Evolutionary conservation across 2,888 invertebrate genomes (phyloP), one percentile per base, ranked within the genome.

Genomic region (Rhaphigaster nebulosa): DNA sequence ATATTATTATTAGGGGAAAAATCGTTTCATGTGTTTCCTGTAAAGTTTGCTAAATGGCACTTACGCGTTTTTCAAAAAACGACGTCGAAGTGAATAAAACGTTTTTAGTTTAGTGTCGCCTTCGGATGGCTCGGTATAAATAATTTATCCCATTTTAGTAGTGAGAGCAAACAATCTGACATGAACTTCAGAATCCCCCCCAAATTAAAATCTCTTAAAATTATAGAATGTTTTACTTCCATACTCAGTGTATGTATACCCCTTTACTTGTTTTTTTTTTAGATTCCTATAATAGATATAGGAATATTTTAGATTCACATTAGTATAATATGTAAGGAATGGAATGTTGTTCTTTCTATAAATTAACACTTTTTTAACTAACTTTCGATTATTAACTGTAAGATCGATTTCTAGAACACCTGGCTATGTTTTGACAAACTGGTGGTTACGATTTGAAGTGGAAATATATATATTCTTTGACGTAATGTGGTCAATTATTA

Each of bases 381-480:
- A 38, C 0, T 20, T 38, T 76, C 70, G 70, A 38, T 38, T 8
- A 3, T 29, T 29, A 80, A n/a, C 26, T 1, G 12, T n/a, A 80
- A 80, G 41, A 84, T 84, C 84, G 84, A 84, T 84, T 45, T 26
- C n/a, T 6, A n/a, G 45, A 84, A 84, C 84, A 84, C 84, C 84
- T 84, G 84, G 84, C 84, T n/a, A 41, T 84, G 84, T 84, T 84
- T 84, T 84, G 84, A 84, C 84, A 84, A 84, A 45, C 38, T 84
- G 41, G 84, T 84, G 84, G 45, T 84, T 45, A 84, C n/a, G 13
- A 84, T 84, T 84, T 84, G 45, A 84, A 84, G 84, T 84, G 84
- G 41, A 84, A 84, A 84, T 84, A 45, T n/a, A 50, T 50, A n/a
- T 13, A 45, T 84, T 50, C n/a, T 45, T 84, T 13, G 84, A 3